These are phyloP conservation scores for Emydura subglobosa DNA, from an alignment of 2,113 vertebrate genomes.

Conservation along the genomic window DNA sequence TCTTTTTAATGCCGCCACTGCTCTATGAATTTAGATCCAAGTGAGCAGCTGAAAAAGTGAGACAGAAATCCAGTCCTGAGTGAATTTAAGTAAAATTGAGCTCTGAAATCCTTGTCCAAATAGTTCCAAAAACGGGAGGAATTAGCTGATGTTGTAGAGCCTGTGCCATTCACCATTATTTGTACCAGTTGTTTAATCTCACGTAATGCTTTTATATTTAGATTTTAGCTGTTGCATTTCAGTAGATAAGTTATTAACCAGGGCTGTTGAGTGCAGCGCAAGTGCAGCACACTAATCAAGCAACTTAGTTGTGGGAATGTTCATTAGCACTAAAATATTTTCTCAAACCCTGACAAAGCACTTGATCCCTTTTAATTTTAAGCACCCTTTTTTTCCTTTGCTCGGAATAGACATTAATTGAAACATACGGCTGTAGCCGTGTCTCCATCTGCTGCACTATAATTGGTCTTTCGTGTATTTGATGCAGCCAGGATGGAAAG, in stretches of 20 bases:
- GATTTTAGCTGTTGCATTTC: neutral
- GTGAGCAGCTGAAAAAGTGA: neutral
- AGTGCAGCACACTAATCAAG: neutral
- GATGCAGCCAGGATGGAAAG: neutral
- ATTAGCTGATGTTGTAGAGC: neutral
- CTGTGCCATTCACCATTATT: neutral
- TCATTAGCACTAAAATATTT: neutral
- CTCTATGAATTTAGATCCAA: neutral
- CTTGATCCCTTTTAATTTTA: conserved; percentile 37
- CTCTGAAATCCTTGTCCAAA: neutral
- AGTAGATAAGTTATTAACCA: conserved; percentile 5
- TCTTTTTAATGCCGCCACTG: neutral
- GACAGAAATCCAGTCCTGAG: rapidly evolving
- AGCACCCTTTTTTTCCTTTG: conserved; percentile 24
- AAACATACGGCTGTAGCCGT: conserved; percentile 17
- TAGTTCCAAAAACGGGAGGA: neutral
- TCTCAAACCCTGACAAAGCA: conserved; percentile 6
- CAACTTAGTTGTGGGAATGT: neutral
- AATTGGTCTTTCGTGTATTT: conserved; percentile 15
- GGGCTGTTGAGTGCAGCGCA: neutral
- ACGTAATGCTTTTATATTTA: neutral
- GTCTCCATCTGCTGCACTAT: conserved; percentile 24
- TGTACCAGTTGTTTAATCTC: neutral
- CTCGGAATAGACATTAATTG: conserved; percentile 4
- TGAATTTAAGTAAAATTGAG: neutral